Percentiles rank a stretch among this genome's conserved stretches.
phyloP scores from a whole-genome alignment of 1,140 invertebrate species.

The Mactra quadrangularis region DNA sequence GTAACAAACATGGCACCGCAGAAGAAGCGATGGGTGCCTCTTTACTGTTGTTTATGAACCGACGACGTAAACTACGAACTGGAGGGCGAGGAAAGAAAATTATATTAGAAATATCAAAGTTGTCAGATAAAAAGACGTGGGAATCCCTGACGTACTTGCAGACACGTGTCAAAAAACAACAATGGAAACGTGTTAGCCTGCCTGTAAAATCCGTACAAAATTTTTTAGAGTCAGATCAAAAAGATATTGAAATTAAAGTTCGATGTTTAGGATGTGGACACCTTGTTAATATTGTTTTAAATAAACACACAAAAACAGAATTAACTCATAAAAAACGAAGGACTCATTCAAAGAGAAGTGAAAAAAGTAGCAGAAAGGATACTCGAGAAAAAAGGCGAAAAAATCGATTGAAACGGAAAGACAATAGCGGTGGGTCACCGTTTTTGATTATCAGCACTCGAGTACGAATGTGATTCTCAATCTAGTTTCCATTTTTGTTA shows the following conservation, averaged over 20 bases:
- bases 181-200: conserved; percentile 54
- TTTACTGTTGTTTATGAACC: conserved; percentile 25
- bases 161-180: conserved; percentile 46
- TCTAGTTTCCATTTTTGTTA: too few relatives aligned
- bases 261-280: conserved; percentile 49
- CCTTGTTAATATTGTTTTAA: conserved; percentile 37
- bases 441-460: conserved; percentile 39
- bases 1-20: not conserved
- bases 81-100: conserved; percentile 54
- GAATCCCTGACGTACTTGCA: conserved; percentile 4
- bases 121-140: conserved; percentile 15
- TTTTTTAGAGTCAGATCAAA: conserved; percentile 30
- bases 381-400: not conserved
- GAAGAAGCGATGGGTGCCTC: conserved; percentile 37
- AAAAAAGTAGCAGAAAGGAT: not conserved
- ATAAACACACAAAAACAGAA: conserved; percentile 11
- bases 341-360: not conserved
- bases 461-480: conserved; percentile 5
- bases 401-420: conserved; percentile 13
- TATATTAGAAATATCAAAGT: conserved; percentile 22
- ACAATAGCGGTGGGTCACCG: conserved; percentile 31
- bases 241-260: conserved; percentile 36
- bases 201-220: conserved; percentile 36
- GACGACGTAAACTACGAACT: conserved; percentile 24
- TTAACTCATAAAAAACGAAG: not conserved